Evolutionary conservation across 2,113 vertebrate species (phyloP), one percentile per base, ranked within the genome.

Genomic region (Neofelis nebulosa): DNA sequence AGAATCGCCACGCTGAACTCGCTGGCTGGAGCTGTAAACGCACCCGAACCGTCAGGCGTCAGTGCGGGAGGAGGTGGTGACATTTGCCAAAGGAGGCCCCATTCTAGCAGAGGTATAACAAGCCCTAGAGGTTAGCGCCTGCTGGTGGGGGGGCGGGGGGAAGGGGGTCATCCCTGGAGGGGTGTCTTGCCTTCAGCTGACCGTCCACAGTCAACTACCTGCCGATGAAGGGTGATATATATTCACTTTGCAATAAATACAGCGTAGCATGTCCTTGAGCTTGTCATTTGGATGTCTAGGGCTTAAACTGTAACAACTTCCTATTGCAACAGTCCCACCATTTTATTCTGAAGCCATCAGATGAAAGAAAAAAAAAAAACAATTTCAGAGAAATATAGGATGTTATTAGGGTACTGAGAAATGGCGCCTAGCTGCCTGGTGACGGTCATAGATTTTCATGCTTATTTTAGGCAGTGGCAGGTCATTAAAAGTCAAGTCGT

Each of bases 401-500:
- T 50, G 27, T 87, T 57, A 19, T 50, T 57, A 31, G 63, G 79
- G 41, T n/a, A 63, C 7, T 57, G 5, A 83, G 25, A 69, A 83
- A 48, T 91, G 48, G n/a, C 0, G 2, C 71, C 87, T 78, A 71
- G 36, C 87, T 87, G 82, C 63, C 79, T 50, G 19, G 25, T 45
- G 29, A 66, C 85, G 69, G 52, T 76, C 36, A 0, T 89, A 89
- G 89, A 18, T 45, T 89, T 73, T 36, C 31, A 25, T 83, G 86
- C 80, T 92, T 92, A 71, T 81, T 94, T 96, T 45, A 92, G 74
- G 73, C 78, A 3, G 78, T 76, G 12, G 16, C 79, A 92, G 94
- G 94, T 86, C 92, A 94, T 96, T 95, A 69, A 92, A 71, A 95
- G 79, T 91, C 96, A 92, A 92, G 87, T 76, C 52, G 87, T 96